Evolutionary conservation across 2,797 vertebrate species (phyloP), one percentile per base, ranked within the genome.

Genomic region (Syndactyla subalaris): DNA sequence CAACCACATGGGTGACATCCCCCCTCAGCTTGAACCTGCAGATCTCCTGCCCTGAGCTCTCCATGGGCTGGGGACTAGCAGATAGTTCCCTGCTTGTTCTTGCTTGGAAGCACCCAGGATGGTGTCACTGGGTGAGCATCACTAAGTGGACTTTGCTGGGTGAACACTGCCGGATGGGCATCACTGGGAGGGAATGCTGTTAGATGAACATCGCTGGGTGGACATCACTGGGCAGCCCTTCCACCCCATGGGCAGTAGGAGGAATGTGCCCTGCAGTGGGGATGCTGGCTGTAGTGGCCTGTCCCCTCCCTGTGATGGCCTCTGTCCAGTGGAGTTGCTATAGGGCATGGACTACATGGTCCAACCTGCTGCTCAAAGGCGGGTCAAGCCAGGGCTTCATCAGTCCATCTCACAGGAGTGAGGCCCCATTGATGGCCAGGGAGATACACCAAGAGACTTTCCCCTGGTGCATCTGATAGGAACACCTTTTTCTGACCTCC

Each of bases 261-360:
- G 32, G 19, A n/a, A 12, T 48, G 19, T 43, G 19, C 26, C 48
- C 55, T 55, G 48, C 19, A 27, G 26, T 32, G 15, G 8, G 11
- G 1, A 1, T 57, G 66, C 66, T 78, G 57, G 14, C 57, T 48
- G 34, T 0, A 0, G 30, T 43, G 46, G 24, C 54, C n/a, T 2
- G 0, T 52, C 27, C 49, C 36, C 41, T 62, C 22, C 32, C 55
- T 62, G 26, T 12, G 10, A 45, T 6, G 20, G 18, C 23, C 16
- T 32, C 27, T 51, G 9, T 71, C 49, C 15, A 45, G 36, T 7
- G 18, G 41, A 15, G 8, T 6, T 79, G 23, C 67, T 48, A 1
- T 4, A 24, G 19, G 41, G 8, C 34, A 16, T 18, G 34, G 34
- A 29, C 32, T 49, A 55, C 45, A 54, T 26, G 29, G 14, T 38